Conservation (phyloP, 2,888 invertebrate genomes). For the Xestia sexstrigata region DNA sequence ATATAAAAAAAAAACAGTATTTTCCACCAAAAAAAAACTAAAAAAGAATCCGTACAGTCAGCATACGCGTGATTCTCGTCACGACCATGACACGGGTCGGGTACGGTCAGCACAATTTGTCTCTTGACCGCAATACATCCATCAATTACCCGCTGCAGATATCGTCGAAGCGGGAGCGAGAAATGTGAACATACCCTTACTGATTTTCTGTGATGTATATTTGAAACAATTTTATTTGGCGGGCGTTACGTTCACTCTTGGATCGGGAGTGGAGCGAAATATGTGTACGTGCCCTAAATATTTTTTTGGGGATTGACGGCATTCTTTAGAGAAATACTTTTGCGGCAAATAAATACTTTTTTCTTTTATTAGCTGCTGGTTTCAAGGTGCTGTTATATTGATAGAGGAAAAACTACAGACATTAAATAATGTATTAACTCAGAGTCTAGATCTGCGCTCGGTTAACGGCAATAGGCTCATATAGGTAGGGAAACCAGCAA, state of each 20-base stretch:
- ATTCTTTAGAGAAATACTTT: background rate
- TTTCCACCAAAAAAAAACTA: background rate
- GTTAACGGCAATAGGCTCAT: background rate
- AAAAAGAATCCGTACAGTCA: conserved; percentile 53
- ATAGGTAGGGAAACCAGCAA: background rate
- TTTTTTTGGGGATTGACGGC: conserved; percentile 15
- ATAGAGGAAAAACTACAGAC: background rate
- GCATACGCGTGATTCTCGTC: conserved; percentile 71
- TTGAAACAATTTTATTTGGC: conserved; percentile 52
- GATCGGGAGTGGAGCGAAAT: conserved; percentile 12
- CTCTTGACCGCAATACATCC: conserved; percentile 76
- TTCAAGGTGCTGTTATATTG: background rate
- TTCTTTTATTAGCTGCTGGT: background rate
- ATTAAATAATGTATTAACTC: too few relatives aligned
- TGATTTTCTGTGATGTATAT: conserved; percentile 62
- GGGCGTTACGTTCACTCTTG: conserved; percentile 3
- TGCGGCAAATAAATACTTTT: background rate
- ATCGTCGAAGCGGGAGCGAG: conserved; percentile 64
- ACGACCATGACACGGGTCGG: conserved; percentile 77
- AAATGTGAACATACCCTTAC: conserved; percentile 56
- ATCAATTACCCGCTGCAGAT: conserved; percentile 77
- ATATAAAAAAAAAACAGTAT: background rate
- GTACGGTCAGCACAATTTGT: conserved; percentile 79
- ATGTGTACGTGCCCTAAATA: conserved; percentile 28
- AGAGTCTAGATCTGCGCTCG: background rate